phyloP scores from a whole-genome alignment of 2,113 vertebrate species.

The Pteropus alecto region DNA sequence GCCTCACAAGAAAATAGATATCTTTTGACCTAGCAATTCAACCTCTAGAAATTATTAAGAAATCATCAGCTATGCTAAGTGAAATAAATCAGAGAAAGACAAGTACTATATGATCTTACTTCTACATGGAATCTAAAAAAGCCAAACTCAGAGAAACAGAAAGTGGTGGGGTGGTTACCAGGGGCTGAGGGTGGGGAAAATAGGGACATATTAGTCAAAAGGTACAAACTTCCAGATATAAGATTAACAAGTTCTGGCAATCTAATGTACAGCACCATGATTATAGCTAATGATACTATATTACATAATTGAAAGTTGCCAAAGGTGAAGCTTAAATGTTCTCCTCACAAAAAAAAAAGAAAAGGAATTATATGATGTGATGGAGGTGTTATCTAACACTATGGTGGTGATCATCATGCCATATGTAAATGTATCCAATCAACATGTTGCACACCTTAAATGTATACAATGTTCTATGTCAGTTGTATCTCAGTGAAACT shows the following conservation, averaged over 20 bases:
- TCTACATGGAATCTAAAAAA: neutral
- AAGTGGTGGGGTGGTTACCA: neutral
- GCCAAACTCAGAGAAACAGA: neutral
- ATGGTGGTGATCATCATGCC: neutral
- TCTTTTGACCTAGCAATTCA: neutral
- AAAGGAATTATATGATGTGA: neutral
- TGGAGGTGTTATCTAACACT: neutral
- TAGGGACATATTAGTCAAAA: neutral
- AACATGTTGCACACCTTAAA: neutral
- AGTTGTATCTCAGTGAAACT: neutral
- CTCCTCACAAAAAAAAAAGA: too few species aligned
- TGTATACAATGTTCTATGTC: neutral
- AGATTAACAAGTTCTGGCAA: neutral
- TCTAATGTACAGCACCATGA: neutral
- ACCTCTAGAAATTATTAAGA: neutral
- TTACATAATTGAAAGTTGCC: neutral
- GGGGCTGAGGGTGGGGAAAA: neutral
- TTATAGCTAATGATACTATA: neutral
- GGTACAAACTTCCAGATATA: neutral
- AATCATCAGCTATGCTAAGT: neutral
- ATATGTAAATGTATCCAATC: neutral
- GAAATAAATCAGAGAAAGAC: neutral
- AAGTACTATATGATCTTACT: neutral
- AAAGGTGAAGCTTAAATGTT: neutral
- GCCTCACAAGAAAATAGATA: neutral